A percentile compares a stretch with the other conserved stretches of the same genome.
phyloP scores from a whole-genome alignment of 1,140 invertebrate genomes.

The Nebria ingens region DNA sequence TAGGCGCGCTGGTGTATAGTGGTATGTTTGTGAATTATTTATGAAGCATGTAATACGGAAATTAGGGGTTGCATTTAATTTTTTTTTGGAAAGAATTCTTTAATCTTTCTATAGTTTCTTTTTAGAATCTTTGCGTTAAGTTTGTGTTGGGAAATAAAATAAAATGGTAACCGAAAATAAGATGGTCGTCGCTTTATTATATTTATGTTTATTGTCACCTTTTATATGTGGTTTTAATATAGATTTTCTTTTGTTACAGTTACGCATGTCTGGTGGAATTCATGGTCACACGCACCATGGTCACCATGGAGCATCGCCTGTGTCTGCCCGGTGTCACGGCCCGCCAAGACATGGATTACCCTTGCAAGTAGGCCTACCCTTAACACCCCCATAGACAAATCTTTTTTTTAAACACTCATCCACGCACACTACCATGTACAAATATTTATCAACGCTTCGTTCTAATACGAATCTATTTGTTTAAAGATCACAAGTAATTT shows the following conservation, averaged over 20 bases:
- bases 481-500: not conserved
- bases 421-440: too few species aligned
- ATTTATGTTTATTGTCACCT: too few species aligned
- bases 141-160: too few species aligned
- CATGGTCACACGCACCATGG: conserved; percentile 25
- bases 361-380: conserved; percentile 22
- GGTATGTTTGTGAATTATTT: conserved; percentile 7
- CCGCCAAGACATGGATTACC: conserved; percentile 28
- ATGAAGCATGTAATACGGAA: conserved; percentile 15
- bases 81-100: too few species aligned
- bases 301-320: conserved; percentile 24
- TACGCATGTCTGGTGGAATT: conserved; percentile 29
- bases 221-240: too few species aligned
- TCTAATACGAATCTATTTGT: too few species aligned
- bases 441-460: too few species aligned
- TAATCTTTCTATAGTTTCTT: too few species aligned
- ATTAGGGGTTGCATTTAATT: conserved; percentile 6
- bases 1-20: not conserved
- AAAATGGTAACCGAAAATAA: too few species aligned
- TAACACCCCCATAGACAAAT: conserved; percentile 19
- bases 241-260: conserved; percentile 28
- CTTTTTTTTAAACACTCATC: not conserved
- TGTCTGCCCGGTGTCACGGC: conserved; percentile 29
- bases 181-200: too few species aligned
- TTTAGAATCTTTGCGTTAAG: too few species aligned